phyloP scores from a whole-genome alignment of 2,113 vertebrate species.

The Cettia cetti region DNA sequence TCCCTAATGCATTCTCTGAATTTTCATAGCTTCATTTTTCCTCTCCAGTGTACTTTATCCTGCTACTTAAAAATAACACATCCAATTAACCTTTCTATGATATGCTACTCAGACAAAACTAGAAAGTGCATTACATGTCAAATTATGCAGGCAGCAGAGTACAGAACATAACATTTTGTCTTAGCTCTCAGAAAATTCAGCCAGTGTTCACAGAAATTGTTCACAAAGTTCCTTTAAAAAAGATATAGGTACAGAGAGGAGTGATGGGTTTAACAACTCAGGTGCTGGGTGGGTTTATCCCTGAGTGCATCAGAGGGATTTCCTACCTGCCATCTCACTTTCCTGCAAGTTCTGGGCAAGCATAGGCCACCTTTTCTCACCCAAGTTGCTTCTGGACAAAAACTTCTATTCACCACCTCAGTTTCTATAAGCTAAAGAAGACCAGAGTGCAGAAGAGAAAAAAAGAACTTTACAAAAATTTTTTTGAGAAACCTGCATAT shows the following conservation, averaged over 20 bases:
- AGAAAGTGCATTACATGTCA: conserved; percentile 47
- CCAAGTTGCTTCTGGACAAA: background rate
- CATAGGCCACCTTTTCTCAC: background rate
- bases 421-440: background rate
- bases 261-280: background rate
- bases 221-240: background rate
- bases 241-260: background rate
- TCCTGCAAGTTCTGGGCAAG: background rate
- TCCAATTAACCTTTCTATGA: conserved; percentile 54
- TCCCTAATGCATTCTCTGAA: conserved; percentile 40
- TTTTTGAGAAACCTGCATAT: background rate
- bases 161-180: conserved; percentile 42
- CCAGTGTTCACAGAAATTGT: background rate
- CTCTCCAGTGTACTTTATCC: conserved; percentile 2
- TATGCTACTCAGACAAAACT: background rate
- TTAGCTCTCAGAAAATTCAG: conserved; percentile 50
- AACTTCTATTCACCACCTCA: background rate
- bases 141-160: conserved; percentile 46
- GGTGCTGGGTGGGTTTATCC: background rate
- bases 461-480: background rate
- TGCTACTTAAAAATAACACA: conserved; percentile 62
- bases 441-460: background rate
- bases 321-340: background rate
- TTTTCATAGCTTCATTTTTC: conserved; percentile 44
- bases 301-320: background rate